Evolutionary conservation across 2,888 invertebrate species (phyloP), one percentile per base, ranked within the genome.

Genomic region (Pterobdella sp.): DNA sequence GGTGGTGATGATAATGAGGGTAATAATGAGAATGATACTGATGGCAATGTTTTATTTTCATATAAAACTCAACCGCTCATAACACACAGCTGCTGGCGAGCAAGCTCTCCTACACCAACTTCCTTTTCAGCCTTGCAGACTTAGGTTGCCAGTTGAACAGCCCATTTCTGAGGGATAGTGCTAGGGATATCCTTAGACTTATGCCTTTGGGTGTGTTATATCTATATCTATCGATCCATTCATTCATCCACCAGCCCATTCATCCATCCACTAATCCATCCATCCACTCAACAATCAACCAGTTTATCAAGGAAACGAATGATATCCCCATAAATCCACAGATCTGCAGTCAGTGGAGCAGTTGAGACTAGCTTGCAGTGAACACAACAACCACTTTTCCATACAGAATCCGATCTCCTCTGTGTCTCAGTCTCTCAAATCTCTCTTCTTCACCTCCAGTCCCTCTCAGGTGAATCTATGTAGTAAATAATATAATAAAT

Each of bases 121-220:
- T 85, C 78, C 78, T 85, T 73, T 84, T 86, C 77, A 91, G 93
- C 83, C 85, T 95, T 79, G 91, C 93, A 79, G 93, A 93, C 82
- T 85, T 93, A 78, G 95, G 94, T 65, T 91, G 92, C 80, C 88
- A 88, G 72, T 87, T 93, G 79, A 88, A 89, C 77, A 90, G 92
- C 80, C 88, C 90, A 29, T 89, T 89, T 73, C 85, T 96, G 77
- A 88, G 92, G 60, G 94, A 95, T 81, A 91, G 91, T 63, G 91
- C 91, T 0, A 88, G 92, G 79, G 87, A 89, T 73, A 87, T 93
- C 34, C 86, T 92, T 64, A 90, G 90, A 82, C 86, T 92, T 75
- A 89, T 93, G 84, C 93, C 93, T 70, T 89, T 91, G 65, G 90
- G 84, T 82, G n/a, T n/a, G 42, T 18, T 22, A 29, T n/a, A n/a